Evolutionary conservation across 1,140 invertebrate genomes (phyloP).

Genomic region (Drosophila mauritiana): DNA sequence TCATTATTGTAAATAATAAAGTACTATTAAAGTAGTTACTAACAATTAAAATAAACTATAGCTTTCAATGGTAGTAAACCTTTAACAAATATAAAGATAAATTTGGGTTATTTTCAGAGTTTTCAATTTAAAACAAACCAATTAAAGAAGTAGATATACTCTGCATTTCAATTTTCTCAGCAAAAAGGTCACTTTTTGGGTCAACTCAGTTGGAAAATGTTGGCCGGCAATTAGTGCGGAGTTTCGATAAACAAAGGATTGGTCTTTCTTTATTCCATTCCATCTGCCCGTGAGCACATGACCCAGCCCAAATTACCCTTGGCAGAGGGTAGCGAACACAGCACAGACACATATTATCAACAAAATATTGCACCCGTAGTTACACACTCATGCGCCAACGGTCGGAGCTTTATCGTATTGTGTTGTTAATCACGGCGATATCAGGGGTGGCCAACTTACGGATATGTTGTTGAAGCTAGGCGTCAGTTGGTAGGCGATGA

Average conservation of each 20-base stretch:
- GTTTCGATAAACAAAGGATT: slow-evolving; percentile 13
- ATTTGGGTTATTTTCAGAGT: too few relatives aligned
- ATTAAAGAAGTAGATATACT: neutral
- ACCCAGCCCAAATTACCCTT: slow-evolving; percentile 24
- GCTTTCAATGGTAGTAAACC: too few relatives aligned
- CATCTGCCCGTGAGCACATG: slow-evolving; percentile 15
- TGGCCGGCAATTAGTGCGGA: neutral
- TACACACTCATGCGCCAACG: neutral
- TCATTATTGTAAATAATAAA: too few relatives aligned
- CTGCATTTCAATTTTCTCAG: neutral
- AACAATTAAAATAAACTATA: too few relatives aligned
- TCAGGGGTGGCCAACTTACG: slow-evolving; percentile 86
- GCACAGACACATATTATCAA: slow-evolving; percentile 27
- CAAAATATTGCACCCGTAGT: slow-evolving; percentile 5
- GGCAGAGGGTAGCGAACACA: slow-evolving; percentile 15
- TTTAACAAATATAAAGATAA: too few relatives aligned
- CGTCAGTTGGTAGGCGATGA: slow-evolving; percentile 97
- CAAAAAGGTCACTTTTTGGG: neutral
- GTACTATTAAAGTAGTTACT: too few relatives aligned
- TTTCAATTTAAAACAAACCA: too few relatives aligned
- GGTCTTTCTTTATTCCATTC: neutral
- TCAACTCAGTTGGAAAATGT: slow-evolving; percentile 2
- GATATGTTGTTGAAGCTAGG: slow-evolving; percentile 97
- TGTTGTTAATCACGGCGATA: slow-evolving; percentile 48
- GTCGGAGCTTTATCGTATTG: slow-evolving; percentile 47